Conservation (phyloP, 1,140 invertebrate species). For the Triops cancriformis region DNA sequence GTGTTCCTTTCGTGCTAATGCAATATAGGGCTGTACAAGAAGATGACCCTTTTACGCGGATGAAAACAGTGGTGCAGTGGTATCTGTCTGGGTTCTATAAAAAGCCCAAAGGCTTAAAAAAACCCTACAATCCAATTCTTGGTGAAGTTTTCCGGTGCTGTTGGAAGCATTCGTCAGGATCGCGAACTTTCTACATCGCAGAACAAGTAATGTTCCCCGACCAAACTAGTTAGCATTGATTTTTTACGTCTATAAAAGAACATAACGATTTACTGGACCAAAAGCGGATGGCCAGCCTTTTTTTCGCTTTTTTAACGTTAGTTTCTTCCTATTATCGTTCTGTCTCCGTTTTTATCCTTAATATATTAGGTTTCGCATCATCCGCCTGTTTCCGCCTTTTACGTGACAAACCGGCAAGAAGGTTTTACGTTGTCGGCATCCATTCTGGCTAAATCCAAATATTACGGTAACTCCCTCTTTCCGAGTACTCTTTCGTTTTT, state of each 20-base stretch:
- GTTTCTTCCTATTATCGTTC: conserved; percentile 31
- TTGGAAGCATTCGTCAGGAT: conserved; percentile 75
- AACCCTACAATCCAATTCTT: conserved; percentile 89
- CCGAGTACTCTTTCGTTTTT: not conserved
- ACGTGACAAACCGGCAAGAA: conserved; percentile 87
- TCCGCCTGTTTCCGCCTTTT: conserved; percentile 88
- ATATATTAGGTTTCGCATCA: conserved; percentile 73
- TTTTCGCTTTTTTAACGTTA: not conserved
- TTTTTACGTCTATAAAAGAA: not conserved
- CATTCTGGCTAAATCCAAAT: conserved; percentile 87
- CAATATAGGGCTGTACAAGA: conserved; percentile 63
- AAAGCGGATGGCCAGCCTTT: not conserved
- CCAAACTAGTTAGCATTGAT: conserved; percentile 13
- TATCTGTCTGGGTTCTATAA: conserved; percentile 79
- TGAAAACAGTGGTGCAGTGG: conserved; percentile 82
- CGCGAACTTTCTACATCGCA: conserved; percentile 82
- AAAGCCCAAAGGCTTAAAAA: conserved; percentile 85
- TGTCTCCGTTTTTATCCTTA: conserved; percentile 31
- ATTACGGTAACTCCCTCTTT: conserved; percentile 59
- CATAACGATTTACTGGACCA: not conserved
- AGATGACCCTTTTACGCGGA: conserved; percentile 80
- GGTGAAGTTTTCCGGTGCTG: conserved; percentile 87
- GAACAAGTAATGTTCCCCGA: conserved; percentile 59
- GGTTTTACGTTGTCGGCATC: conserved; percentile 84
- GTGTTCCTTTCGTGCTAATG: not conserved